phyloP scores from a whole-genome alignment of 2,797 vertebrate species.

The Muscicapa striata region DNA sequence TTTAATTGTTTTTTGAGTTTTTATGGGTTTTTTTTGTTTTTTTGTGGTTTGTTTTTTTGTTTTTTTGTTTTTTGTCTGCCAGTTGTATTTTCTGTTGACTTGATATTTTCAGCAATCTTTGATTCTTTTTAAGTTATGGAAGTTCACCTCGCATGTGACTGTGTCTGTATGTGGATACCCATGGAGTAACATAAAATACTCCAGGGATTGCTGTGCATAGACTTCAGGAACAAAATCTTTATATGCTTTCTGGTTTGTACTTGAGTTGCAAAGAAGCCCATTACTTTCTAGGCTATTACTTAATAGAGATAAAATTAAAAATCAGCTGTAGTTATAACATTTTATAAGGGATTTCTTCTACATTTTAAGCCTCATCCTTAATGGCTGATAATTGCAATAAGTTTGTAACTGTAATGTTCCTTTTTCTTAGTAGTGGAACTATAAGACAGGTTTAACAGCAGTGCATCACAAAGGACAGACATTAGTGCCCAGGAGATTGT shows the following conservation, averaged over 20 bases:
- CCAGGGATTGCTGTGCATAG: neutral
- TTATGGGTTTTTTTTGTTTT: neutral
- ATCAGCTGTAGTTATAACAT: neutral
- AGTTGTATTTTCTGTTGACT: neutral
- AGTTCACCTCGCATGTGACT: neutral
- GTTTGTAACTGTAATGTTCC: neutral
- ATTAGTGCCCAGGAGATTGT: neutral
- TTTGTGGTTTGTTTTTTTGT: no score
- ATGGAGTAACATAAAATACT: neutral
- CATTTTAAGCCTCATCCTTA: neutral
- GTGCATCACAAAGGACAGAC: neutral
- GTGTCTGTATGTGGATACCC: neutral
- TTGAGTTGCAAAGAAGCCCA: neutral
- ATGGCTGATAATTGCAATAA: neutral
- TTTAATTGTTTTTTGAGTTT: no score
- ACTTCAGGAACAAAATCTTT: neutral
- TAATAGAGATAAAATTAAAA: neutral
- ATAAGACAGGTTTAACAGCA: neutral
- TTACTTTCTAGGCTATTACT: neutral
- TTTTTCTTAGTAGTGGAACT: neutral
- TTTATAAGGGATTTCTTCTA: neutral
- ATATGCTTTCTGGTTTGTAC: neutral
- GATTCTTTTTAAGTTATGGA: neutral
- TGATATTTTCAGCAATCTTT: neutral
- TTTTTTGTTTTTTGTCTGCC: neutral